phyloP scores from a whole-genome alignment of 2,888 invertebrate genomes.

The Camponotus fellah region DNA sequence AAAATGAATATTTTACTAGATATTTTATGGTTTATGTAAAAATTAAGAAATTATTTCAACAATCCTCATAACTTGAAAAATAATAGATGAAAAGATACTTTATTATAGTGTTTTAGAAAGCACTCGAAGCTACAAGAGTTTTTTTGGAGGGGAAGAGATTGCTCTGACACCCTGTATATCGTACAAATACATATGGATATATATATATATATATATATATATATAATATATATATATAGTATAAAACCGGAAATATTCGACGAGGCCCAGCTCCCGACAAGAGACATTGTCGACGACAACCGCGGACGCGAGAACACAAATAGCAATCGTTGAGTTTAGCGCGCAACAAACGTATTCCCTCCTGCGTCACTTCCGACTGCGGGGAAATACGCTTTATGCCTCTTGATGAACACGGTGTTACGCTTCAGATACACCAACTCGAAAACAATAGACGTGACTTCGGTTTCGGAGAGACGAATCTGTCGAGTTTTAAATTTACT shows the following conservation, averaged over 20 bases:
- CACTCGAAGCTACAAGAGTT: too few species aligned
- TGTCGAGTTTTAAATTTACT: slow-evolving; percentile 42
- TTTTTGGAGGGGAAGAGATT: too few species aligned
- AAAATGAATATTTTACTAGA: too few species aligned
- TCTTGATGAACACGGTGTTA: slow-evolving; percentile 17
- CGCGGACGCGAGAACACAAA: slow-evolving; percentile 64
- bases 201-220: not conserved
- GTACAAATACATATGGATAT: too few species aligned
- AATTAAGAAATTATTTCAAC: too few species aligned
- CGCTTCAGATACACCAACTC: not conserved
- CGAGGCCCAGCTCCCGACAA: slow-evolving; percentile 52
- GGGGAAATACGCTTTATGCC: slow-evolving; percentile 45
- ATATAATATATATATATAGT: not conserved
- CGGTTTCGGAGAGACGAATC: not conserved
- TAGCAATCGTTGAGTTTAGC: slow-evolving; percentile 68
- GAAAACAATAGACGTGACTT: slow-evolving; percentile 28
- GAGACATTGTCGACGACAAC: slow-evolving; percentile 70
- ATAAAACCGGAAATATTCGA: slow-evolving; percentile 66
- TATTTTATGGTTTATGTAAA: too few species aligned
- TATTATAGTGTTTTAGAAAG: too few species aligned
- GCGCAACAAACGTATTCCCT: slow-evolving; percentile 53
- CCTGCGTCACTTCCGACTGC: slow-evolving; percentile 44
- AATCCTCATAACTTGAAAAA: too few species aligned
- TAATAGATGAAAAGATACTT: too few species aligned
- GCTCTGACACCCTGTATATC: not conserved